A percentile compares a stretch with the other conserved stretches of the same genome.
Conservation (phyloP, 2,888 invertebrate genomes). For the Syrphus vitripennis region DNA sequence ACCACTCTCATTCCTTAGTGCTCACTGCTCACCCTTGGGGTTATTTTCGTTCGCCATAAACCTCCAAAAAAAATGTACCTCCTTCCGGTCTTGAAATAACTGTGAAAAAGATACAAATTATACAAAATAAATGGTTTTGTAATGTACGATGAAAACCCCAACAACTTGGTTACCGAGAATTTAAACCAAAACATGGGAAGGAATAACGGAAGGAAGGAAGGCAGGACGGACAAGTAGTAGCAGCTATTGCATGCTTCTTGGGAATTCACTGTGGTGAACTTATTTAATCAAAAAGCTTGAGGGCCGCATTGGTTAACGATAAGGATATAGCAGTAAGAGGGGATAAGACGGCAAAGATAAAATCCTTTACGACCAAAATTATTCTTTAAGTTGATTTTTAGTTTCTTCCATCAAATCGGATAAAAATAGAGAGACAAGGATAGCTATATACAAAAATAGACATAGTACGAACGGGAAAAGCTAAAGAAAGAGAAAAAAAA, state of each 20-base stretch:
- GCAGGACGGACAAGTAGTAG: background rate
- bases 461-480: background rate
- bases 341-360: constrained; percentile 5
- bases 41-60: constrained; percentile 39
- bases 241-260: constrained; percentile 6
- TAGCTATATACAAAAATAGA: background rate
- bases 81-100: background rate
- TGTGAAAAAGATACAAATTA: constrained; percentile 19
- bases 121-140: constrained; percentile 38
- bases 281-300: constrained; percentile 43
- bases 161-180: background rate
- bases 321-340: background rate
- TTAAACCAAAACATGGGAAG: background rate
- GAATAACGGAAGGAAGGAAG: background rate
- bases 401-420: constrained; percentile 25
- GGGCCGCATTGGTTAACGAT: background rate
- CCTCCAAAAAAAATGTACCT: background rate
- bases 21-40: background rate
- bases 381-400: constrained; percentile 55
- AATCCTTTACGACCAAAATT: constrained; percentile 20
- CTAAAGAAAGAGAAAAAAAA: background rate
- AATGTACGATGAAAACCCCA: background rate
- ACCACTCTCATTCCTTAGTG: background rate
- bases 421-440: background rate
- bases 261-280: constrained; percentile 15